These are phyloP conservation scores for Montipora cactus DNA, from an alignment of 64 coral and sea anemone genomes.

Conservation along the genomic window DNA sequence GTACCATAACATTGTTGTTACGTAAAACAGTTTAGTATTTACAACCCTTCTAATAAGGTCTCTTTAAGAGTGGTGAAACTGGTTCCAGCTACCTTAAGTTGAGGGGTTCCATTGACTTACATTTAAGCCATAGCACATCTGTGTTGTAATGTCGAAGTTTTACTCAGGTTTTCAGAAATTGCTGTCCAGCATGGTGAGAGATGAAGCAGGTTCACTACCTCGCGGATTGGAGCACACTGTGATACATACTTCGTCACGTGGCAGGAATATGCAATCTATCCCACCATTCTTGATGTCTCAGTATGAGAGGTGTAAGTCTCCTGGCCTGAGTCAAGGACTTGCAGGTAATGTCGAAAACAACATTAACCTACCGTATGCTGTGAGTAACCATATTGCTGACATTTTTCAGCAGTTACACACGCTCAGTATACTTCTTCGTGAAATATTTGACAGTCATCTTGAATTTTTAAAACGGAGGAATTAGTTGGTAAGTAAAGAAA, in stretches of 20 bases:
- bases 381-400: not conserved
- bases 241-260: constrained; percentile 39
- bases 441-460: too few relatives aligned
- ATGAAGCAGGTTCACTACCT: constrained; percentile 74
- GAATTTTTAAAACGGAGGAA: too few relatives aligned
- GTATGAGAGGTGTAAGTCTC: constrained; percentile 94
- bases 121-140: too few relatives aligned
- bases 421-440: too few relatives aligned
- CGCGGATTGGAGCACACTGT: constrained; percentile 88
- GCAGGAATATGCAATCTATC: constrained; percentile 65
- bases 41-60: too few relatives aligned
- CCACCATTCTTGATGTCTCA: constrained; percentile 74
- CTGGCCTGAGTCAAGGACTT: constrained; percentile 84
- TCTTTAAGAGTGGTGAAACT: too few relatives aligned
- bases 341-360: constrained; percentile 56
- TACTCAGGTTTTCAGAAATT: constrained; percentile 78
- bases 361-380: not conserved
- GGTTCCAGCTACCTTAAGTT: too few relatives aligned
- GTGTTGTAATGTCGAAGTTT: not conserved
- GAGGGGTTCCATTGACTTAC: too few relatives aligned
- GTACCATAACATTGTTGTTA: too few relatives aligned
- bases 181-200: constrained; percentile 58
- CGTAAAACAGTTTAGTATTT: too few relatives aligned
- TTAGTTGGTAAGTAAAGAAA: too few relatives aligned
- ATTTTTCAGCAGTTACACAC: too few relatives aligned